These are phyloP conservation scores for Lasius fuliginosus DNA, from an alignment of 2,888 invertebrate species.

Conservation along the genomic window DNA sequence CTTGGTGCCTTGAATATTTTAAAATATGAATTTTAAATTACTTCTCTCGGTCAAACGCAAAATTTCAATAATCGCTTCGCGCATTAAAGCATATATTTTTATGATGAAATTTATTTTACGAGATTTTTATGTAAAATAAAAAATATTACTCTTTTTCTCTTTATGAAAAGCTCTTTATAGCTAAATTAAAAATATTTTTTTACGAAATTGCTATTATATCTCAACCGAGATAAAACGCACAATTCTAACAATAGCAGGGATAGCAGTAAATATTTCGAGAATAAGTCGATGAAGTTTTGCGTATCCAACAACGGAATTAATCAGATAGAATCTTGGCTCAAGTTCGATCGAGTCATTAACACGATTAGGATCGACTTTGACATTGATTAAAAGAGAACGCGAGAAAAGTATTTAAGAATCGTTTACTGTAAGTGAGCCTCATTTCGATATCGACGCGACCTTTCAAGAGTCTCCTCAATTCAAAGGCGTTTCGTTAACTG, in stretches of 20 bases:
- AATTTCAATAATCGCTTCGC: constrained; percentile 12
- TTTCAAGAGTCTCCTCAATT: not conserved
- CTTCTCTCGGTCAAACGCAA: not conserved
- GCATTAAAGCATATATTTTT: constrained; percentile 11
- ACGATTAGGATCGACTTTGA: constrained; percentile 15
- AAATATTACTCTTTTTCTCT: not conserved
- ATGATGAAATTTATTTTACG: constrained; percentile 20
- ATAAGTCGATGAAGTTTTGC: not conserved
- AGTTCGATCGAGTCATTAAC: constrained; percentile 35
- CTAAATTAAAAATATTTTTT: not conserved
- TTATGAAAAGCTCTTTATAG: not conserved
- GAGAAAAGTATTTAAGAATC: constrained; percentile 57
- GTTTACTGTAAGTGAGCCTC: constrained; percentile 22
- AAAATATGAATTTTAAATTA: constrained; percentile 38
- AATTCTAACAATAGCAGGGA: not conserved
- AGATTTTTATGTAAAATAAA: not conserved
- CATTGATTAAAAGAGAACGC: constrained; percentile 37
- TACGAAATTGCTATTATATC: constrained; percentile 17
- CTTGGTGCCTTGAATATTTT: constrained; percentile 32
- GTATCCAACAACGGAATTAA: constrained; percentile 2
- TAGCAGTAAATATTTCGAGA: not conserved
- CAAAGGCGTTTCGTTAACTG: constrained; percentile 27
- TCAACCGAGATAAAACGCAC: not conserved
- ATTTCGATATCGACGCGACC: not conserved
- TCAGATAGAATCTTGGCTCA: not conserved